These are phyloP conservation scores for Nomia melanderi DNA, from an alignment of 1,140 invertebrate genomes.

Conservation along the genomic window DNA sequence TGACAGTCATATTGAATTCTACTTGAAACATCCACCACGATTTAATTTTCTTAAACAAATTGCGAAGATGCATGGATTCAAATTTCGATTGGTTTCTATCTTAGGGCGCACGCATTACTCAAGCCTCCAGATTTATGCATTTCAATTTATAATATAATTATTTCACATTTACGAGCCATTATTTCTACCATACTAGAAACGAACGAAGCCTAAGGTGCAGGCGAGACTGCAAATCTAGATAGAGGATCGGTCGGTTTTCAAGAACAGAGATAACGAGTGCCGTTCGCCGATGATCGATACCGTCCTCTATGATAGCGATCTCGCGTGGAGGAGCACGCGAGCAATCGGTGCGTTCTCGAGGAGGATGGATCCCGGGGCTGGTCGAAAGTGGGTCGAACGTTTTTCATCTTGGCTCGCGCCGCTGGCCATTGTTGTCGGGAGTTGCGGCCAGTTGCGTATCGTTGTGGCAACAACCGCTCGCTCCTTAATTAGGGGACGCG, in stretches of 20 bases:
- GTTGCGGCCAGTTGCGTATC: conserved; percentile 14
- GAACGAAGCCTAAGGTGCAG: no score
- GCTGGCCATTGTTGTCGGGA: conserved; percentile 33
- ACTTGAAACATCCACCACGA: no score
- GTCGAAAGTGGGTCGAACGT: conserved; percentile 41
- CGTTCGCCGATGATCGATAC: conserved; percentile 31
- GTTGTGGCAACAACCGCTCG: conserved; percentile 18
- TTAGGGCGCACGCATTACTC: no score
- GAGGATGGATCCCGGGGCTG: not conserved
- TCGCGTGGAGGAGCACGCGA: conserved; percentile 34
- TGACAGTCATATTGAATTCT: no score
- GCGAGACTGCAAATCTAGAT: not conserved
- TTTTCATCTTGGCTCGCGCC: conserved; percentile 22
- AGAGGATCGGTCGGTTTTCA: not conserved
- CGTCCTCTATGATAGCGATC: conserved; percentile 44
- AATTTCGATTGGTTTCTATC: no score
- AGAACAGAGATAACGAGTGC: conserved; percentile 16
- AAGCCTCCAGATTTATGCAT: no score
- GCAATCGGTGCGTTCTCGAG: conserved; percentile 43
- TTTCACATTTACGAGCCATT: no score
- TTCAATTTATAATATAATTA: no score
- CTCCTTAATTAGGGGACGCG: conserved; percentile 32
- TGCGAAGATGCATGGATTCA: no score
- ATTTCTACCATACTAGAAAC: no score
- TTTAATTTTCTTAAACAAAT: no score